These are phyloP conservation scores for Echinometra lucunter DNA, from an alignment of 53 echinoderm and acorn worm genomes.

Conservation along the genomic window DNA sequence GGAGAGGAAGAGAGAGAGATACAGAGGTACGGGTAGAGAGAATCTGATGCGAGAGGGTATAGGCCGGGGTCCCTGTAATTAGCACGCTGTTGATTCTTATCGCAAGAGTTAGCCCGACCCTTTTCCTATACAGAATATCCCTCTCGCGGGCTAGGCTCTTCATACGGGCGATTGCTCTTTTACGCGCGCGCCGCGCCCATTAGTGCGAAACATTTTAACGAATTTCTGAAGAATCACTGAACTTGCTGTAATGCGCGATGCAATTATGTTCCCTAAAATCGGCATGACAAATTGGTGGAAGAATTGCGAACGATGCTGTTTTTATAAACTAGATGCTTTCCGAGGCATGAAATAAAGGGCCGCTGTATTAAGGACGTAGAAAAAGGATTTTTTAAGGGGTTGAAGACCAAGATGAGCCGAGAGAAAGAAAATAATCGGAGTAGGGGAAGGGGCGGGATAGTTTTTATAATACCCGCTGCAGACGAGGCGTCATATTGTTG, in stretches of 20 bases:
- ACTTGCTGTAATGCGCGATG: slow-evolving; percentile 14
- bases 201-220: slow-evolving; percentile 60
- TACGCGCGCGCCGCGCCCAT: not conserved
- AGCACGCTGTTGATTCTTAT: no score
- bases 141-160: no score
- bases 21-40: no score
- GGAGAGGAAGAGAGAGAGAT: no score
- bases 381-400: not conserved
- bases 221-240: slow-evolving; percentile 47
- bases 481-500: no score
- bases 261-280: slow-evolving; percentile 23
- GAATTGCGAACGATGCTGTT: slow-evolving; percentile 19
- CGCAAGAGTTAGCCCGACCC: not conserved
- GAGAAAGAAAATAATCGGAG: not conserved
- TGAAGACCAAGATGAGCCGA: not conserved
- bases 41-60: no score
- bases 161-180: slow-evolving; percentile 5
- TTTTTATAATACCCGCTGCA: no score
- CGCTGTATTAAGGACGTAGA: slow-evolving; percentile 27
- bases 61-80: no score
- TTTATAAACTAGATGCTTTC: slow-evolving; percentile 48
- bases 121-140: not conserved
- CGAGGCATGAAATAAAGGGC: slow-evolving; percentile 32
- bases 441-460: not conserved
- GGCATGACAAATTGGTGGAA: slow-evolving; percentile 25